These are phyloP conservation scores for Vannuccia rotundouncinata DNA, from an alignment of 2,888 invertebrate species.

Conservation along the genomic window DNA sequence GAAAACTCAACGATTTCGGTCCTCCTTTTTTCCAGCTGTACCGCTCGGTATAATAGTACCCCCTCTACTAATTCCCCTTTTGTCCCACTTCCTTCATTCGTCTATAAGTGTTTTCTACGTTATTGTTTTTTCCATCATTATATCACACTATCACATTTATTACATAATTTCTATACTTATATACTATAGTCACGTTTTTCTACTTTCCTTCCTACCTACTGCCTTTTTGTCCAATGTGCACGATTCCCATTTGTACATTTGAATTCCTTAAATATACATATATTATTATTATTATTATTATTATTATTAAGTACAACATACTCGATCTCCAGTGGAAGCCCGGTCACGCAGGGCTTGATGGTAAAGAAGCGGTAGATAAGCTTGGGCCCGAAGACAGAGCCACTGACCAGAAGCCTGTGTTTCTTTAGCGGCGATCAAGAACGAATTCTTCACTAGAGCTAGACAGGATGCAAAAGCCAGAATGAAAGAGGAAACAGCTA, in stretches of 20 bases:
- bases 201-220: too few relatives aligned
- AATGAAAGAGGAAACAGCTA: background rate
- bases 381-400: background rate
- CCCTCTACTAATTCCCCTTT: background rate
- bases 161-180: too few relatives aligned
- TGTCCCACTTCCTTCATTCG: background rate
- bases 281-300: too few relatives aligned
- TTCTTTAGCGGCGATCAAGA: background rate
- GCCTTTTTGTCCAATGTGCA: too few relatives aligned
- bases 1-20: background rate
- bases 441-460: background rate
- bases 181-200: too few relatives aligned
- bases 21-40: slow-evolving; percentile 1
- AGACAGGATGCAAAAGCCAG: background rate
- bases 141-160: too few relatives aligned
- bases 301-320: too few relatives aligned
- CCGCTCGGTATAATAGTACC: background rate
- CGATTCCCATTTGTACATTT: too few relatives aligned
- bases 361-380: background rate
- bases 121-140: too few relatives aligned
- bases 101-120: too few relatives aligned
- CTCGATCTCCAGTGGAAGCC: background rate
- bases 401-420: background rate
- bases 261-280: too few relatives aligned
- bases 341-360: background rate